A percentile compares a stretch with the other conserved stretches of the same genome.
These are phyloP conservation scores for Chelmon rostratus DNA, from an alignment of 2,797 vertebrate genomes.

Conservation along the genomic window DNA sequence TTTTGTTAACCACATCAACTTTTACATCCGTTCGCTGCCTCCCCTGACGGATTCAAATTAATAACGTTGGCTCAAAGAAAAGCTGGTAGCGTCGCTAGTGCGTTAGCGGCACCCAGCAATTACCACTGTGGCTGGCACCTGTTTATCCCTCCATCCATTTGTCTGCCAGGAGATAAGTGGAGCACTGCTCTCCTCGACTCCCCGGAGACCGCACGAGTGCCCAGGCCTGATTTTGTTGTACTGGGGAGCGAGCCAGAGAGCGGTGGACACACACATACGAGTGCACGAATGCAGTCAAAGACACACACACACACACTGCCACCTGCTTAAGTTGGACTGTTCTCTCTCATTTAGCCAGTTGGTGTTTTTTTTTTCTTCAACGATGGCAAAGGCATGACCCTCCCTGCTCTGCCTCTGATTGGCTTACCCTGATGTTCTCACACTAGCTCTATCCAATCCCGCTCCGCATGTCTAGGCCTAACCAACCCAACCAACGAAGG, in stretches of 20 bases:
- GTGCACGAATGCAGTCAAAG: slow-evolving; percentile 29
- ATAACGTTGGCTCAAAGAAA: slow-evolving; percentile 38
- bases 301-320: slow-evolving; percentile 36
- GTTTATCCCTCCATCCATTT: slow-evolving; percentile 54
- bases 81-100: slow-evolving; percentile 6
- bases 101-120: slow-evolving; percentile 53
- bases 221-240: slow-evolving; percentile 65
- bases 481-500: no score
- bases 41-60: slow-evolving; percentile 32
- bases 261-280: slow-evolving; percentile 33
- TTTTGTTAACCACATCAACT: slow-evolving; percentile 21
- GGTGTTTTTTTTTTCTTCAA: background rate
- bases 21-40: slow-evolving; percentile 23
- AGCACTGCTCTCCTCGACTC: slow-evolving; percentile 59
- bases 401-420: no score
- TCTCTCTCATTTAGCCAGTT: slow-evolving; percentile 51
- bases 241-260: slow-evolving; percentile 67
- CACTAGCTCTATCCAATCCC: no score
- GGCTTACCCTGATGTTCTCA: no score
- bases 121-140: slow-evolving; percentile 59
- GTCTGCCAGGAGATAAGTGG: slow-evolving; percentile 75
- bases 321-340: slow-evolving; percentile 67
- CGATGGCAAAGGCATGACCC: no score
- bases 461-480: no score
- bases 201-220: slow-evolving; percentile 51